phyloP scores from a whole-genome alignment of 2,888 invertebrate species.

The Ormyrus pomaceus region DNA sequence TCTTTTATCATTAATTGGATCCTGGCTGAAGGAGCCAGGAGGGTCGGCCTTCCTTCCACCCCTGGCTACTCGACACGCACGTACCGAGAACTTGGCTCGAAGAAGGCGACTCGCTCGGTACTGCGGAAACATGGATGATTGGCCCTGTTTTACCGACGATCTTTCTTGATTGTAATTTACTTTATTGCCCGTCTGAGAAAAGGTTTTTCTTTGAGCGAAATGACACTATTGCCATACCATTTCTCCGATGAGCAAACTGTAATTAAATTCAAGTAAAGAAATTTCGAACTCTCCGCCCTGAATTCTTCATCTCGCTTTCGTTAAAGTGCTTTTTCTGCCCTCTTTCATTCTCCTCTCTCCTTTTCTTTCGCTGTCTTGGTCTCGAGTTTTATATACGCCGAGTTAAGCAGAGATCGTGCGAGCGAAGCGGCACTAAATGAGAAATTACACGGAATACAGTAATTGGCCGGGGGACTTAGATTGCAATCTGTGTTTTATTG shows the following conservation, averaged over 20 bases:
- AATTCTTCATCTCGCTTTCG: background rate
- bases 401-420: conserved; percentile 41
- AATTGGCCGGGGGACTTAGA: conserved; percentile 44
- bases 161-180: too few relatives aligned
- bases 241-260: too few relatives aligned
- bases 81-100: background rate
- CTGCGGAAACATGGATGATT: background rate
- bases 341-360: conserved; percentile 4
- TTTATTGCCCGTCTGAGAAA: too few relatives aligned
- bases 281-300: too few relatives aligned
- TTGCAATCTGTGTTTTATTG: conserved; percentile 51
- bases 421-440: conserved; percentile 45
- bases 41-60: conserved; percentile 24
- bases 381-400: conserved; percentile 37
- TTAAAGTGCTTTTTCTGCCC: background rate
- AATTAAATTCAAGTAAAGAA: too few relatives aligned
- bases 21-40: conserved; percentile 67
- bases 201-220: too few relatives aligned
- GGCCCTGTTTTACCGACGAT: background rate
- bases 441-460: conserved; percentile 54
- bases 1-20: conserved; percentile 72
- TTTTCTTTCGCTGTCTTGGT: conserved; percentile 19
- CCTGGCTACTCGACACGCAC: background rate
- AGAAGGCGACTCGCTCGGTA: background rate
- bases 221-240: too few relatives aligned